Evolutionary conservation across 1,140 invertebrate species (phyloP).

Genomic region (Pseudomyrmex gracilis): DNA sequence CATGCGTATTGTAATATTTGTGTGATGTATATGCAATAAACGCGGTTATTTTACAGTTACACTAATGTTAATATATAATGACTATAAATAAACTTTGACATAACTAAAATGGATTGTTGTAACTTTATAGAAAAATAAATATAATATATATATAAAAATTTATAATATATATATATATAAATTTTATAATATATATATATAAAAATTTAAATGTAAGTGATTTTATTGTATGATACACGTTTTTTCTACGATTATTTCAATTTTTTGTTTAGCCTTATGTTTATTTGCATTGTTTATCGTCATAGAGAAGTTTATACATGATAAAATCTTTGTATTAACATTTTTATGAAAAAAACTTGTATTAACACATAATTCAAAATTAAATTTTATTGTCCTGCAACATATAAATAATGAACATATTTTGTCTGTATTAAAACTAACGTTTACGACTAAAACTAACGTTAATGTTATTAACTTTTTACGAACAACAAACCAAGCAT

Average conservation of each 20-base stretch:
- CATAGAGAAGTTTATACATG: background rate
- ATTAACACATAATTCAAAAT: too few species aligned
- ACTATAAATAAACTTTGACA: too few species aligned
- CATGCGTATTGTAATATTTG: conserved; percentile 11
- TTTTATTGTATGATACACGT: background rate
- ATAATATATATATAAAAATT: too few species aligned
- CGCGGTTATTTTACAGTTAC: conserved; percentile 40
- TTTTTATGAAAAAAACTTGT: too few species aligned
- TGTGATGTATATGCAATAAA: conserved; percentile 31
- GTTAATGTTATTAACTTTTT: too few species aligned
- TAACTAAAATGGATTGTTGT: background rate
- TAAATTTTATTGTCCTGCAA: too few species aligned
- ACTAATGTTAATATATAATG: background rate
- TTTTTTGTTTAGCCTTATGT: background rate
- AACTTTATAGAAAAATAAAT: conserved; percentile 5
- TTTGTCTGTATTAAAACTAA: too few species aligned
- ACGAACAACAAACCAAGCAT: too few species aligned
- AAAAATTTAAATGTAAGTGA: background rate
- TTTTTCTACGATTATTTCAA: conserved; percentile 4
- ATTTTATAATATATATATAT: background rate
- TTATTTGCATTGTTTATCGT: background rate
- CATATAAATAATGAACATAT: too few species aligned
- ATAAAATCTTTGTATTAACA: background rate
- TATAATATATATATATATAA: too few species aligned
- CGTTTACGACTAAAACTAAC: too few species aligned